These are phyloP conservation scores for Hybognathus amarus DNA, from an alignment of 2,797 vertebrate genomes.

Conservation along the genomic window DNA sequence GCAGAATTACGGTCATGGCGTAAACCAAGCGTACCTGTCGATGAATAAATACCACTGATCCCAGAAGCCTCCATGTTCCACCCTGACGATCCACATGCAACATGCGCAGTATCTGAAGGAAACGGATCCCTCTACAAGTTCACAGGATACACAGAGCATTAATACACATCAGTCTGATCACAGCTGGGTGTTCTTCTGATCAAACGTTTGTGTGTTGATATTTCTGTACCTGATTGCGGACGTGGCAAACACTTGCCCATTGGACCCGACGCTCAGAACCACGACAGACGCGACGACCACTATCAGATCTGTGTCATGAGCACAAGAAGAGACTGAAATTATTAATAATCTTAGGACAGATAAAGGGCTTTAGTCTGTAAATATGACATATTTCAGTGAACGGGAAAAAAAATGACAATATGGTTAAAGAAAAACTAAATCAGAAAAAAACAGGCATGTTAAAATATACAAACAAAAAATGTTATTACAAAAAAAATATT, in stretches of 20 bases:
- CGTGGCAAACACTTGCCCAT: slow-evolving; percentile 90
- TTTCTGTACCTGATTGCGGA: slow-evolving; percentile 86
- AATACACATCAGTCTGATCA: no score
- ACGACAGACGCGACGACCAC: slow-evolving; percentile 90
- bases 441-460: background rate
- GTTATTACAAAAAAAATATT: background rate
- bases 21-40: slow-evolving; percentile 76
- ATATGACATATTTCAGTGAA: background rate
- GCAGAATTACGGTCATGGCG: background rate
- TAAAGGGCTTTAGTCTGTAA: background rate
- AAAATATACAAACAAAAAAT: background rate
- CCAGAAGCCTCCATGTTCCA: slow-evolving; percentile 89
- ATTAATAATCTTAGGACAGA: background rate
- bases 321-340: background rate
- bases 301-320: slow-evolving; percentile 81
- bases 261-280: slow-evolving; percentile 89
- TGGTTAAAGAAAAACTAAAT: background rate
- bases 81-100: slow-evolving; percentile 90
- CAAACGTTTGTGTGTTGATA: background rate
- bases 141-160: slow-evolving; percentile 34
- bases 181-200: background rate
- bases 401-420: background rate
- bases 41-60: slow-evolving; percentile 91
- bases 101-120: slow-evolving; percentile 91
- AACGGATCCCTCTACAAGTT: slow-evolving; percentile 83